Base-by-base conservation (phyloP, 2,888 invertebrate genomes). In the Dryobota labecula region DNA sequence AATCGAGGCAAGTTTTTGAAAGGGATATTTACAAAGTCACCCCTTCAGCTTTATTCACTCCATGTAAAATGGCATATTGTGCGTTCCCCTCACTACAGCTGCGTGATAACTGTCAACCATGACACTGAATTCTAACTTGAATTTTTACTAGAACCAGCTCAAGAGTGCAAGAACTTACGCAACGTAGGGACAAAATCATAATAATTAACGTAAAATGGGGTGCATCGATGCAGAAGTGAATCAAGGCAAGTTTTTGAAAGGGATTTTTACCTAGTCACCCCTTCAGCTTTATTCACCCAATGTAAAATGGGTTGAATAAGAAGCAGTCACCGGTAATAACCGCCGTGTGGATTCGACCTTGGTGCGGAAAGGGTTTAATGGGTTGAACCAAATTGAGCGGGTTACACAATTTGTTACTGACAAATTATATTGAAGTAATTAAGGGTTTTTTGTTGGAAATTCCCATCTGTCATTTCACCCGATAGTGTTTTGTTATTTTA, bases 91-190 rank as follows among this genome's bases (percentile, higher is more conserved):
- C 27, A 20, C 11, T 20, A 64, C 20, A 43, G 24, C 53, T n/a
- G 24, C 30, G 13, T 45, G 6, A 18, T 36, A 62, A 43, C 27
- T 51, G 43, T n/a, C 43, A 51, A 36, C 33, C 43, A 27, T 51
- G 43, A 51, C 51, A 49, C 51, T 63, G 36, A 27, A 51, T 63
- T 51, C 9, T 51, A 74, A 43, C 36, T 27, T 20, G 8, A 18
- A n/a, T n/a, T n/a, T n/a, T n/a, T n/a, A n/a, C n/a, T 30, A 27
- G 15, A 24, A 13, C 0, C 13, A 62, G 43, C 33, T 51, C 27
- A 27, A 36, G 18, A 7, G 36, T 41, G 47, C 20, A 11, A 8
- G n/a, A n/a, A n/a, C n/a, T n/a, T n/a, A n/a, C n/a, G n/a, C n/a
- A n/a, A n/a, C n/a, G n/a, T n/a, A n/a, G n/a, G n/a, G n/a, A n/a